Conservation (phyloP, 2,113 vertebrate species). For the Sapajus apella region DNA sequence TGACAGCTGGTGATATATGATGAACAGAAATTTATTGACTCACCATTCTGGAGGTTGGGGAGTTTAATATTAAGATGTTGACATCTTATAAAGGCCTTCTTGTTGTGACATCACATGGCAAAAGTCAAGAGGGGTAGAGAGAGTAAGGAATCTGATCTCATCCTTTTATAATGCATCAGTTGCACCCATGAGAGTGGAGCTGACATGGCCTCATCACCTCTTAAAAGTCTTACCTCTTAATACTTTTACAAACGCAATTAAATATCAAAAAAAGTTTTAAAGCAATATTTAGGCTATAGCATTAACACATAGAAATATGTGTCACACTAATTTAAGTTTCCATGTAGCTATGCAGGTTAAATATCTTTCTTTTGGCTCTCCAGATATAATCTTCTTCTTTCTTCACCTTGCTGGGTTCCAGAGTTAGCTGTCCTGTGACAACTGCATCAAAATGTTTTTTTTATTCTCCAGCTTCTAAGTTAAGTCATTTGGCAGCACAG, state of each 20-base stretch:
- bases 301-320: neutral
- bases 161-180: neutral
- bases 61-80: too few species aligned
- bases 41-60: neutral
- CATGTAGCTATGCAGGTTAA: neutral
- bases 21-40: neutral
- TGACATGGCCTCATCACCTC: too few species aligned
- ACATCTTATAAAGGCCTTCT: neutral
- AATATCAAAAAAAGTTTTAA: neutral
- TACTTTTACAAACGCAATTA: neutral
- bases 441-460: neutral
- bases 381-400: too few species aligned
- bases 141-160: neutral
- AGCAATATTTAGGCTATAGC: neutral
- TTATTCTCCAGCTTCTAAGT: neutral
- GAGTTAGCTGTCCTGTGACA: rapidly evolving
- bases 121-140: neutral
- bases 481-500: neutral
- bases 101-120: neutral
- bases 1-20: neutral
- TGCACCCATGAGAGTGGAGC: neutral
- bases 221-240: too few species aligned
- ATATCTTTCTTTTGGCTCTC: neutral
- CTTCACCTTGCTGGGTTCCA: neutral
- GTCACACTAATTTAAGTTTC: neutral